Percentiles rank a stretch among this genome's conserved stretches.
Conservation (phyloP, 2,797 vertebrate species). For the Mus minutoides region DNA sequence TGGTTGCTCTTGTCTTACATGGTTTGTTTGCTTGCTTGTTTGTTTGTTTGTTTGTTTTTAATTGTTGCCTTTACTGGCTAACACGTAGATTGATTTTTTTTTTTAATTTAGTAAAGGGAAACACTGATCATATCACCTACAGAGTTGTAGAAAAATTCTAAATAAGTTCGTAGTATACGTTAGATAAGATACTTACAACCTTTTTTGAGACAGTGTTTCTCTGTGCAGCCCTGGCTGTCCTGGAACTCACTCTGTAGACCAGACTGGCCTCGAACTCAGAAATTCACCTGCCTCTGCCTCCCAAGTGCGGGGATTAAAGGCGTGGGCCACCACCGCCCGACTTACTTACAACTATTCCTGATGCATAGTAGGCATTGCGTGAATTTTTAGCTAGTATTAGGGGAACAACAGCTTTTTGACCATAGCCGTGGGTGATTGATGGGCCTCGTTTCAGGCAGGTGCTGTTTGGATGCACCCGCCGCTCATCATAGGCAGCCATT, state of each 20-base stretch:
- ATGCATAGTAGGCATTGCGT: neutral
- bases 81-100: neutral
- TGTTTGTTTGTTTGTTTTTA: neutral
- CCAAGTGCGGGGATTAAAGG: neutral
- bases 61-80: neutral
- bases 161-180: neutral
- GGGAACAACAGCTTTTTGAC: neutral
- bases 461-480: neutral
- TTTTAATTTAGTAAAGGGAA: conserved; percentile 26
- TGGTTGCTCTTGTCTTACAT: neutral
- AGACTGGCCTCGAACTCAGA: neutral
- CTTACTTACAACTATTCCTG: neutral
- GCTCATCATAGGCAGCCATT: neutral
- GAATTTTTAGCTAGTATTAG: neutral
- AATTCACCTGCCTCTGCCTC: neutral
- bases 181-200: conserved; percentile 12
- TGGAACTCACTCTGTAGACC: neutral
- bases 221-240: neutral
- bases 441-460: neutral
- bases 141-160: neutral
- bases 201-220: neutral
- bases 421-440: neutral
- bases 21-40: neutral
- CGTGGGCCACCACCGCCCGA: rapidly evolving
- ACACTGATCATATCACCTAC: neutral